A percentile compares a stretch with the other conserved stretches of the same genome.
Evolutionary conservation across 2,797 vertebrate species (phyloP).

Genomic region (Notoglanidium macrostoma): DNA sequence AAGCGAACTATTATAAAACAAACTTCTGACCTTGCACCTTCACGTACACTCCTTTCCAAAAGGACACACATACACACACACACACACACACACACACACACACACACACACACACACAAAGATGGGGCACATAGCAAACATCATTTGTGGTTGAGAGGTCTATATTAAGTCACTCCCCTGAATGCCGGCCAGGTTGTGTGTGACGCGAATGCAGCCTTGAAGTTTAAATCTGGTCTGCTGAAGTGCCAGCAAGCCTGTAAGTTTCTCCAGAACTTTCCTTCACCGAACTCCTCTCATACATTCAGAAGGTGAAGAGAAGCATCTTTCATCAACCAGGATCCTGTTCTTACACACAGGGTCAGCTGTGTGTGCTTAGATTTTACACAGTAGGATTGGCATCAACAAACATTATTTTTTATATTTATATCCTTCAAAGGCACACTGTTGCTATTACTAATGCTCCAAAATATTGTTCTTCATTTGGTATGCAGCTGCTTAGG

Average conservation of each 20-base stretch:
- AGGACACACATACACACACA: constrained; percentile 26
- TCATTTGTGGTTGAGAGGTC: constrained; percentile 14
- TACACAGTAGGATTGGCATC: neutral
- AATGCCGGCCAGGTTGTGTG: constrained; percentile 28
- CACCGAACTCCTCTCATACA: constrained; percentile 17
- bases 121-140: constrained; percentile 25
- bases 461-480: neutral
- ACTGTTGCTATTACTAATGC: neutral
- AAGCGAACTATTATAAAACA: neutral
- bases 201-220: constrained; percentile 27
- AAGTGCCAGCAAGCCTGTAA: constrained; percentile 36
- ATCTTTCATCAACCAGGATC: neutral
- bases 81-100: constrained; percentile 22
- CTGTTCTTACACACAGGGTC: neutral
- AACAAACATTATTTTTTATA: neutral
- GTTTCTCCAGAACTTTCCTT: constrained; percentile 28
- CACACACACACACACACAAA: constrained; percentile 21
- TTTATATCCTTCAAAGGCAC: neutral
- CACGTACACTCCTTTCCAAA: neutral
- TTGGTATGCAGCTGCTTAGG: neutral
- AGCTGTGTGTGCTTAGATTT: neutral
- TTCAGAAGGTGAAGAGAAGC: neutral
- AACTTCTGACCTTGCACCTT: neutral
- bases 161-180: constrained; percentile 42
- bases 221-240: constrained; percentile 51